Evolutionary conservation across 2,797 vertebrate genomes (phyloP).

Genomic region (Hippopotamyrus pictus): DNA sequence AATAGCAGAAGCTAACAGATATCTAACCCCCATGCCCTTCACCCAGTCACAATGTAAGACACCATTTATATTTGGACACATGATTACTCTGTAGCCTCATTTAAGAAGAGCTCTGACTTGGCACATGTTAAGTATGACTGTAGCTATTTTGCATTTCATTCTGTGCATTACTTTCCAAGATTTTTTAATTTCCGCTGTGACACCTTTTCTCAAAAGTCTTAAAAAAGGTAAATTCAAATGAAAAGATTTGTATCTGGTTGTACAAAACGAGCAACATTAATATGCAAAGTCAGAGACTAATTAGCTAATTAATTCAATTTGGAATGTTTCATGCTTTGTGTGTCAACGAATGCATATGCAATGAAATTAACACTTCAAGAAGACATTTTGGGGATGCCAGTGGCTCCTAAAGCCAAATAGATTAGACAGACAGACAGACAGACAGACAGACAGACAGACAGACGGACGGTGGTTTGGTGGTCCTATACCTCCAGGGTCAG

Average conservation of each 20-base stretch:
- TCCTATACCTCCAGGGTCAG: too few species aligned
- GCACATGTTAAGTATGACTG: neutral
- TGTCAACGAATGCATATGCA: constrained; percentile 34
- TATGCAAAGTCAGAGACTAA: constrained; percentile 45
- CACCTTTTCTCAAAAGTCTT: neutral
- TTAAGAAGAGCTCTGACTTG: neutral
- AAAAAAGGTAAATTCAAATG: constrained; percentile 28
- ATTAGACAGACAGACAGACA: neutral
- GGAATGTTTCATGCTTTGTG: constrained; percentile 39
- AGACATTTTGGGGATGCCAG: constrained; percentile 12
- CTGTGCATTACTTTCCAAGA: neutral
- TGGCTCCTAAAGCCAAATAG: neutral
- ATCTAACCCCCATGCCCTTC: neutral
- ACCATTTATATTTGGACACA: neutral
- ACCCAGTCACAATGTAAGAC: neutral
- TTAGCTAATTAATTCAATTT: constrained; percentile 47
- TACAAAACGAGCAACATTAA: constrained; percentile 47
- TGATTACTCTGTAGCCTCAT: neutral
- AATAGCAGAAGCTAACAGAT: neutral
- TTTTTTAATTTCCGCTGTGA: neutral
- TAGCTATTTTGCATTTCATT: constrained; percentile 11
- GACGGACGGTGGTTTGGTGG: too few species aligned
- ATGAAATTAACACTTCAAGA: constrained; percentile 1
- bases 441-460: too few species aligned
- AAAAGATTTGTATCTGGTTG: constrained; percentile 37